phyloP scores from a whole-genome alignment of 2,113 vertebrate species.

The Bambusicola thoracicus region DNA sequence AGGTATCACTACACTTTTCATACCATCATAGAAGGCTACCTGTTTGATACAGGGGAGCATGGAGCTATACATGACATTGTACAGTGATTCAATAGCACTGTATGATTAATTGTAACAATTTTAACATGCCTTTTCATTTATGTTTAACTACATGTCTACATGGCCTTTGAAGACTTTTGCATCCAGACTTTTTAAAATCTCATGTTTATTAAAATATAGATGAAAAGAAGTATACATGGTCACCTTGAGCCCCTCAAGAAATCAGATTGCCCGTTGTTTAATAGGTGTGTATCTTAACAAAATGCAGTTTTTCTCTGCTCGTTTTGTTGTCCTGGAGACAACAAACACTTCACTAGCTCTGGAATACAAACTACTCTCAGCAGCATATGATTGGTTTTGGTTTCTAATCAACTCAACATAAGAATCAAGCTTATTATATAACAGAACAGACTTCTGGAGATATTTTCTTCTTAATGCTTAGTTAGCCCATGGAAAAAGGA shows the following conservation, averaged over 20 bases:
- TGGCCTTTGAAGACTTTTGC: background rate
- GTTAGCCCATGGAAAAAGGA: constrained; percentile 16
- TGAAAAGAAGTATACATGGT: background rate
- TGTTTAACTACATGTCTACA: background rate
- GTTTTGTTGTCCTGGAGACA: constrained; percentile 40
- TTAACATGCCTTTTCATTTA: background rate
- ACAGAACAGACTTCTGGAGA: background rate
- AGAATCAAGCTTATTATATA: constrained; percentile 8
- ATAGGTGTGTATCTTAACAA: background rate
- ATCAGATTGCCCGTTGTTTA: background rate
- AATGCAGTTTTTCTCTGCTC: constrained; percentile 18
- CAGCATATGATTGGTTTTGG: constrained; percentile 31
- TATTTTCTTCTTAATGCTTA: constrained; percentile 52
- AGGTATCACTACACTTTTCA: background rate
- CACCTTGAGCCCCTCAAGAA: background rate
- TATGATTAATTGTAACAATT: background rate
- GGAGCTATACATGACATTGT: background rate
- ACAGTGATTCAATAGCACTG: background rate
- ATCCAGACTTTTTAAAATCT: background rate
- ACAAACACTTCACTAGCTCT: background rate
- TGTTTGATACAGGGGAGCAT: background rate
- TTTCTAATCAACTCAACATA: constrained; percentile 57
- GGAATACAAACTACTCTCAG: constrained; percentile 26
- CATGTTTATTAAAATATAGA: background rate
- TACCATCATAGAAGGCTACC: no score